Percentiles rank a stretch among this genome's conserved stretches.
These are phyloP conservation scores for Misgurnus anguillicaudatus DNA, from an alignment of 2,113 vertebrate genomes.

Conservation along the genomic window DNA sequence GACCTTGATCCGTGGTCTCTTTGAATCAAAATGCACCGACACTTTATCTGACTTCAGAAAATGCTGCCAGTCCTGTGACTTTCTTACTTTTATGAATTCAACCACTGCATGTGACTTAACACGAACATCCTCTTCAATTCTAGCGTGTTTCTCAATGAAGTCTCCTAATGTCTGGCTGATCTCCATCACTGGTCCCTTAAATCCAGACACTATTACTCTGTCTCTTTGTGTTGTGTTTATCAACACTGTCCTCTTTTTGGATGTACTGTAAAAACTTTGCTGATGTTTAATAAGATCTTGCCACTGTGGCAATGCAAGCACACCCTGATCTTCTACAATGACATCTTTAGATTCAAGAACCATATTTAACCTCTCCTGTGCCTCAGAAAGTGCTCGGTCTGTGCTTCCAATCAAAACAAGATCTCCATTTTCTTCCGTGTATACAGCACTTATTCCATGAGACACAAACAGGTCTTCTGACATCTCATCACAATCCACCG, in stretches of 20 bases:
- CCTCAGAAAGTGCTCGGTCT: conserved; percentile 65
- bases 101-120: conserved; percentile 59
- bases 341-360: conserved; percentile 62
- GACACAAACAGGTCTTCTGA: conserved; percentile 75
- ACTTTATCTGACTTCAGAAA: conserved; percentile 61
- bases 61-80: conserved; percentile 46
- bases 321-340: conserved; percentile 62
- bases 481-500: conserved; percentile 62
- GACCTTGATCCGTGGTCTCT: conserved; percentile 66
- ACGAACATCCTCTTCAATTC: conserved; percentile 61
- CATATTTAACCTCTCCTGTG: conserved; percentile 72
- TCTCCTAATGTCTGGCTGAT: conserved; percentile 59
- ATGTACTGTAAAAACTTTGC: conserved; percentile 54
- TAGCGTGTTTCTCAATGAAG: conserved; percentile 71
- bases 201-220: conserved; percentile 74
- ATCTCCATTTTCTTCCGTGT: conserved; percentile 60
- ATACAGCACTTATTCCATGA: conserved; percentile 73
- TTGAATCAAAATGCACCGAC: conserved; percentile 60
- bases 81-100: conserved; percentile 73
- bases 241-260: conserved; percentile 53
- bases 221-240: conserved; percentile 51
- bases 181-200: conserved; percentile 66
- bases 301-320: conserved; percentile 73
- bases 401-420: conserved; percentile 70
- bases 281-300: conserved; percentile 53